Evolutionary conservation across 2,888 invertebrate genomes (phyloP), one percentile per base, ranked within the genome.

Genomic region (Cerceris ruficornis): DNA sequence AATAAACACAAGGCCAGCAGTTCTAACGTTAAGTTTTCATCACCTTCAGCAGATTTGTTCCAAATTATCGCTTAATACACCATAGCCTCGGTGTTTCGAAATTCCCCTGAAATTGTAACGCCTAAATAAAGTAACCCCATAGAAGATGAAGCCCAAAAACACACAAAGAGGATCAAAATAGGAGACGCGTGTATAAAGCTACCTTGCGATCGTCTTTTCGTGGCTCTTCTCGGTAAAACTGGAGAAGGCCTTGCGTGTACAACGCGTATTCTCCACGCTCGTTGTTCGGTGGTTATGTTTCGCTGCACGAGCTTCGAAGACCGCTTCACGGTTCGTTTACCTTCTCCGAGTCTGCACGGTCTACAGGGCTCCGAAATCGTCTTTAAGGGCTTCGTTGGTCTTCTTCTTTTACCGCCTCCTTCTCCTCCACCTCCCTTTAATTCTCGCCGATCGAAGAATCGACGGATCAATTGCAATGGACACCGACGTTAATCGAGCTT

Each of bases 321-420:
- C 83, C 85, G 28, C 84, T 88, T 85, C 68, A 85, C 83, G 76
- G 86, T 88, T 88, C 85, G 81, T 88, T 88, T 87, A 87, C 84
- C 87, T 78, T 82, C 77, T 68, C 66, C 78, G 41, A 74, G 39
- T 73, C 64, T 54, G 72, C 78, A 78, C 58, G 43, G 42, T 60
- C 65, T n/a, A 61, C 49, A 60, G 69, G 77, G 70, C 79, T 69
- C 80, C 58, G 46, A 69, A 69, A 74, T 4, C 15, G 57, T 55
- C 41, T 58, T 66, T 49, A 52, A 60, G 60, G n/a, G 42, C 66
- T 68, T 67, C 57, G 14, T 9, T 14, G 1, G 8, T 55, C 54
- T 39, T n/a, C 5, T 15, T 41, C 14, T 39, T n/a, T 13, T n/a
- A 46, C 46, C 7, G 11, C 15, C n/a, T 28, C 28, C 28, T 28